These are phyloP conservation scores for Hystrix cristata DNA, from an alignment of 2,113 vertebrate genomes.

Conservation along the genomic window DNA sequence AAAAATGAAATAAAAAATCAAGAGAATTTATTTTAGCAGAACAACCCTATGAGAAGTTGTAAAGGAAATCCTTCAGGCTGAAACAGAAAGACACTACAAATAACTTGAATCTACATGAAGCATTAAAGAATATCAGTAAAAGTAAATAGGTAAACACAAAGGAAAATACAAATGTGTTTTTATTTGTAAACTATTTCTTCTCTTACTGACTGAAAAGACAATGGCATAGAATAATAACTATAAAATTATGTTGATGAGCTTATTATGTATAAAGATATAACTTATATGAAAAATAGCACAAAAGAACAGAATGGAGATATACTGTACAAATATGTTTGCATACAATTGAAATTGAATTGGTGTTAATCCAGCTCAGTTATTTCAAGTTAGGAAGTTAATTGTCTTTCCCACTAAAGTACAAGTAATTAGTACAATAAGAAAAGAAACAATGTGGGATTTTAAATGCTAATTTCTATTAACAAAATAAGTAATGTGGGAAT, in stretches of 20 bases:
- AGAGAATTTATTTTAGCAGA: not conserved
- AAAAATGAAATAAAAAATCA: not conserved
- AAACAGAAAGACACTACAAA: not conserved
- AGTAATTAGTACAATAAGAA: not conserved
- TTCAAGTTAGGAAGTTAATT: not conserved
- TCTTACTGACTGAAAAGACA: not conserved
- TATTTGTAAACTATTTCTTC: not conserved
- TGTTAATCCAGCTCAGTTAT: not conserved
- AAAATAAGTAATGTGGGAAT: not conserved
- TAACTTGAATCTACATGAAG: not conserved
- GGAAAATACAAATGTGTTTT: not conserved
- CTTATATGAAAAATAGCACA: not conserved
- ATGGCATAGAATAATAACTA: not conserved
- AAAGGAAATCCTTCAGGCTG: not conserved
- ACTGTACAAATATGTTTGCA: not conserved
- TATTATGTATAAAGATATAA: not conserved
- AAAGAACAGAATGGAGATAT: not conserved
- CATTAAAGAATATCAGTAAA: not conserved
- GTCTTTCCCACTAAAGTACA: not conserved
- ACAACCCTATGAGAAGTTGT: not conserved
- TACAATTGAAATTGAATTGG: not conserved
- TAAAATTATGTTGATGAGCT: not conserved
- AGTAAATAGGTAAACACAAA: not conserved
- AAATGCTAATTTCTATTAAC: not conserved
- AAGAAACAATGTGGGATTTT: not conserved